A percentile compares a stretch with the other conserved stretches of the same genome.
Conservation (phyloP, 2,888 invertebrate species). For the Thereva nobilitata region DNA sequence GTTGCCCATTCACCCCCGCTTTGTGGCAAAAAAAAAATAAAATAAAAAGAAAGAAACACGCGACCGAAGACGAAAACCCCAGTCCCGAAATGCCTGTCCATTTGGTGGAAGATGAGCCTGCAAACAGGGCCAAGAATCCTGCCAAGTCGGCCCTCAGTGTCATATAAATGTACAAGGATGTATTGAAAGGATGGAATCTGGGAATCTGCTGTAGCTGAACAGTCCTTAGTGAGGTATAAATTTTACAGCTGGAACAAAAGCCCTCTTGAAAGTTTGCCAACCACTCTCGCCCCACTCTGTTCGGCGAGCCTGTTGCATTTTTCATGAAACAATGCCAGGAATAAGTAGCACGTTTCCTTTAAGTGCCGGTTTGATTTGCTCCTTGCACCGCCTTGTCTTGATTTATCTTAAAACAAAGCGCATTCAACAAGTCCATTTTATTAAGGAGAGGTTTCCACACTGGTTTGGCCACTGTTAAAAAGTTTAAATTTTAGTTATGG, state of each 20-base stretch:
- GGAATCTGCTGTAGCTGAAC: constrained; percentile 9
- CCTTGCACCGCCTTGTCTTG: constrained; percentile 33
- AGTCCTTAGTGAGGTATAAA: constrained; percentile 38
- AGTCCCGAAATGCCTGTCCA: constrained; percentile 18
- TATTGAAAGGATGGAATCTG: constrained; percentile 42
- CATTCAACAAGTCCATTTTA: constrained; percentile 30
- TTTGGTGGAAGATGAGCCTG: constrained; percentile 9
- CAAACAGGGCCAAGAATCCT: background rate
- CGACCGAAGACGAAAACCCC: constrained; percentile 2
- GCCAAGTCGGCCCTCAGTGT: constrained; percentile 28
- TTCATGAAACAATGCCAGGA: constrained; percentile 45
- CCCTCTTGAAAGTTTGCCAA: constrained; percentile 46
- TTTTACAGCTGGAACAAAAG: constrained; percentile 36
- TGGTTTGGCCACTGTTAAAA: too few species aligned
- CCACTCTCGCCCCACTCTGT: constrained; percentile 20
- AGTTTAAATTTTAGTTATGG: too few species aligned
- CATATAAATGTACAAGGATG: constrained; percentile 43
- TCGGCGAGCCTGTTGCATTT: constrained; percentile 45
- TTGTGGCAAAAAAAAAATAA: too few species aligned
- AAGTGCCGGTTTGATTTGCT: constrained; percentile 46
- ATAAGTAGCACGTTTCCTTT: constrained; percentile 44
- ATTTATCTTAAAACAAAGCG: constrained; percentile 19
- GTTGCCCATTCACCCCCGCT: background rate
- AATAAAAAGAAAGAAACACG: background rate
- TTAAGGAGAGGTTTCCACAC: constrained; percentile 11